Percentiles rank a stretch among this genome's conserved stretches.
These are phyloP conservation scores for Pachyrhynchus sulphureomaculatus DNA, from an alignment of 1,140 invertebrate genomes.

Conservation along the genomic window DNA sequence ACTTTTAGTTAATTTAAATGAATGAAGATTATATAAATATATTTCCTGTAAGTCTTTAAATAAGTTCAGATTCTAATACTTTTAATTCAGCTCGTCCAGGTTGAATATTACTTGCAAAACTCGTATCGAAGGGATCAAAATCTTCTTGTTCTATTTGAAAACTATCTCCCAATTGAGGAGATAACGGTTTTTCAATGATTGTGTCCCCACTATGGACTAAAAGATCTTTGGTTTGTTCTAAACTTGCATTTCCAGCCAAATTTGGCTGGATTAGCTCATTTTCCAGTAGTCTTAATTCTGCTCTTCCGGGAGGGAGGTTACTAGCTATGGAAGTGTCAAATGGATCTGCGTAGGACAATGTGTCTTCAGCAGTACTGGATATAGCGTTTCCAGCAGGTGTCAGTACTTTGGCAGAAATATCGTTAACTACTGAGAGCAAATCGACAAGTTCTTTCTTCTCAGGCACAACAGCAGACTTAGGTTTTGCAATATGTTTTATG, in stretches of 20 bases:
- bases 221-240: conserved; percentile 18
- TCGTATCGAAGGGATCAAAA: conserved; percentile 69
- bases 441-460: conserved; percentile 53
- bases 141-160: conserved; percentile 45
- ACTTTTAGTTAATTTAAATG: no score
- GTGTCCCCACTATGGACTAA: conserved; percentile 27
- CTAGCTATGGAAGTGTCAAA: conserved; percentile 79
- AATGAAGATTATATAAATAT: no score
- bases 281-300: conserved; percentile 75
- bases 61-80: conserved; percentile 61
- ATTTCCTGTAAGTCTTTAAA: no score
- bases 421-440: conserved; percentile 60
- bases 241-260: neutral
- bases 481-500: conserved; percentile 38
- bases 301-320: conserved; percentile 73
- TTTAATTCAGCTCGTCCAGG: conserved; percentile 64
- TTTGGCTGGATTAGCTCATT: conserved; percentile 61
- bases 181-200: conserved; percentile 51
- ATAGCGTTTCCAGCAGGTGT: conserved; percentile 53
- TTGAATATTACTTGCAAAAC: conserved; percentile 57
- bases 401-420: conserved; percentile 60
- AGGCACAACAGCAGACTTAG: conserved; percentile 26
- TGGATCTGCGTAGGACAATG: conserved; percentile 60
- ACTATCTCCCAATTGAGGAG: conserved; percentile 38
- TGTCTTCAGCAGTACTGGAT: neutral